Base-by-base conservation (phyloP, 2,888 invertebrate genomes). In the Physocephala rufipes region DNA sequence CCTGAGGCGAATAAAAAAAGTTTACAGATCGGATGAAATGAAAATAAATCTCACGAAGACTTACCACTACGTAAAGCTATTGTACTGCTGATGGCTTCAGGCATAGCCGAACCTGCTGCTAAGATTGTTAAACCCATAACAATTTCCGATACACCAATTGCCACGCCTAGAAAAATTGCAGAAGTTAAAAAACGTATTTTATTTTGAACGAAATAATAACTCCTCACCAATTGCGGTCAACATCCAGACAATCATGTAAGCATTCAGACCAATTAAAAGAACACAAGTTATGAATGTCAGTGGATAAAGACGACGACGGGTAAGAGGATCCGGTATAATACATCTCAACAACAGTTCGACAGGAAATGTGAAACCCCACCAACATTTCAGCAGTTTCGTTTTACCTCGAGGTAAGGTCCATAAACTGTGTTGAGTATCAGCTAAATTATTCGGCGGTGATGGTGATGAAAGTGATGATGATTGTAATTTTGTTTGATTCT, bases 181-280 rank as follows among this genome's bases (percentile, higher is more conserved):
- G 7, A 53, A 21, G 1, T 61, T 61, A 1, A 9, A n/a, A 16
- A 19, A n/a, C n/a, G n/a, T n/a, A n/a, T n/a, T n/a, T n/a, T 30
- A 30, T 24, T 24, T 5, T 2, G 16, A 3, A 51, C 16, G 1
- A 65, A 19, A 59, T n/a, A 12, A 13, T 63, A 15, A 12, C 16
- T 1, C 24, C 58, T 85, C 84, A 93, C 95, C 95, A 75, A 95
- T 90, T 12, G 92, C 88, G 59, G 94, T 90, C 84, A 95, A 92
- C 91, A 95, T 94, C 96, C 96, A 96, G 0, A 95, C 92, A 12
- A 94, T 92, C 67, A 94, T 80, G 82, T 95, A 96, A 0, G 95
- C 93, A 73, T 94, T 91, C 1, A 88, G 83, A 3, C 93, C 95
- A 72, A 96, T 93, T 91, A 94, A 95, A 3, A 93, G 83, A 19